phyloP scores from a whole-genome alignment of 2,113 vertebrate species.

The Neotoma lepida region DNA sequence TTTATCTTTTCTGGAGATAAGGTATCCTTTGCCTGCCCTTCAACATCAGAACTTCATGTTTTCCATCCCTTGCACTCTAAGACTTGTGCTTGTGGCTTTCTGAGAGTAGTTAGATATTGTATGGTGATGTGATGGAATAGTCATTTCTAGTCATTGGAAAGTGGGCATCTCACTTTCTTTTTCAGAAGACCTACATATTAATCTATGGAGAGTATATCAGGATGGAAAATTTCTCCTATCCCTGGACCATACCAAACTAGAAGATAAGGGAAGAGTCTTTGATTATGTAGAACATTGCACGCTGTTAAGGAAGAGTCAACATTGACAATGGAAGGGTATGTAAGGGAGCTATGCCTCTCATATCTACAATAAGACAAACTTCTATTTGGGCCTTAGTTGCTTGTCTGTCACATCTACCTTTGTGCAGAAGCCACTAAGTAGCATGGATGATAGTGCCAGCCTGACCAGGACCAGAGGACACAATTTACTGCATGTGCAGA shows the following conservation, averaged over 20 bases:
- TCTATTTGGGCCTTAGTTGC: not conserved
- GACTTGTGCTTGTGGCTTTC: no score
- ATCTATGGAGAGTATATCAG: not conserved
- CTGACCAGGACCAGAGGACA: not conserved
- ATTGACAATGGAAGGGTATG: not conserved
- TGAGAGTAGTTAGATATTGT: not conserved
- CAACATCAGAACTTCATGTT: not conserved
- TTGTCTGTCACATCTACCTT: not conserved
- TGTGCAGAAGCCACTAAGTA: not conserved
- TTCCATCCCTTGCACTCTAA: not conserved
- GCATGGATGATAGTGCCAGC: not conserved
- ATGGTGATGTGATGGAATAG: not conserved
- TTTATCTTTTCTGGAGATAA: not conserved
- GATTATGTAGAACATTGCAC: not conserved
- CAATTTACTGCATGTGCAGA: not conserved
- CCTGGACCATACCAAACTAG: not conserved
- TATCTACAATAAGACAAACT: not conserved
- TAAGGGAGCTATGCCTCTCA: not conserved
- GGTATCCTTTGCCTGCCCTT: not conserved
- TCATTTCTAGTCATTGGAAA: not conserved
- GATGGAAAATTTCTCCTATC: not conserved
- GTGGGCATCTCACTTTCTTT: not conserved
- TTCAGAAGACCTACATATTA: not conserved
- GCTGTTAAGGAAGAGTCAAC: no score
- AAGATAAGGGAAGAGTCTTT: not conserved